Evolutionary conservation across 2,113 vertebrate genomes (phyloP).

Genomic region (Felis catus): DNA sequence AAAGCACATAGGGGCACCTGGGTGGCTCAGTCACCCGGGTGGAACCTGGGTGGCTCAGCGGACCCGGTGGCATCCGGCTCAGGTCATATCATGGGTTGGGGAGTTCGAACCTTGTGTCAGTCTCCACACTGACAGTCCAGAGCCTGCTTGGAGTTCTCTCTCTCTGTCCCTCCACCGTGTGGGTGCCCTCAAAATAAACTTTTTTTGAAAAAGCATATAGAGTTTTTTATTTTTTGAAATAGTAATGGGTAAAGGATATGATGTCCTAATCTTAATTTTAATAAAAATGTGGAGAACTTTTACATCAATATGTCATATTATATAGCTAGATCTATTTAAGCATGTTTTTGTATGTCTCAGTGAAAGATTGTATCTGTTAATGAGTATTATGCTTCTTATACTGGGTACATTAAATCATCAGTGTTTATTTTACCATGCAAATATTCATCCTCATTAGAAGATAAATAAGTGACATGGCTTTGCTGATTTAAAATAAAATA

Average conservation of each 20-base stretch:
- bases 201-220: background rate
- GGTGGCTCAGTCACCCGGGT: too few species aligned
- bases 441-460: slow-evolving; percentile 28
- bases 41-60: too few species aligned
- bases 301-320: slow-evolving; percentile 9
- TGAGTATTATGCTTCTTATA: background rate
- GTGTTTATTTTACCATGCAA: slow-evolving; percentile 1
- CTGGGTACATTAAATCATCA: background rate
- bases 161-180: too few species aligned
- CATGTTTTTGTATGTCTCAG: slow-evolving; percentile 15
- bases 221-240: background rate
- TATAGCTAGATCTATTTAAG: slow-evolving; percentile 5
- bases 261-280: slow-evolving; percentile 47
- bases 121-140: too few species aligned
- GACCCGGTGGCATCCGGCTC: too few species aligned
- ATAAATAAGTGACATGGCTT: slow-evolving; percentile 22
- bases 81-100: too few species aligned
- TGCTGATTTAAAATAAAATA: slow-evolving; percentile 26
- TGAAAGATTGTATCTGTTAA: slow-evolving; percentile 35
- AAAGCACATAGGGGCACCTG: too few species aligned
- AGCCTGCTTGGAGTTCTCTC: too few species aligned
- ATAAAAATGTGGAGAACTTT: background rate
- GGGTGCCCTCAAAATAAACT: too few species aligned
- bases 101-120: too few species aligned
- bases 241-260: slow-evolving; percentile 27